A percentile compares a stretch with the other conserved stretches of the same genome.
phyloP scores from a whole-genome alignment of 1,140 invertebrate genomes.

The Aphelenchoides besseyi region DNA sequence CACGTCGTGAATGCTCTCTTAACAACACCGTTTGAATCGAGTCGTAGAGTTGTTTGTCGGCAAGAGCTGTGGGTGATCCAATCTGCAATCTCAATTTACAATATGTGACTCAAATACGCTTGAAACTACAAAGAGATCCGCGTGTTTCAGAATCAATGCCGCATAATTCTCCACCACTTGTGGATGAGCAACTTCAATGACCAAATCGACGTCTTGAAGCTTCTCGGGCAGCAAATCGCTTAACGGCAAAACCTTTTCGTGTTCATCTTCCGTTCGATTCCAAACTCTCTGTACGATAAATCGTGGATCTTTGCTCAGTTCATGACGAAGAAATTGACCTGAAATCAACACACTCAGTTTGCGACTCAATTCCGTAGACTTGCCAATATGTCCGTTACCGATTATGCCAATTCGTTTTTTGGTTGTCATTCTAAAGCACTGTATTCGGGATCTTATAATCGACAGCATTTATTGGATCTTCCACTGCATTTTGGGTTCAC shows the following conservation, averaged over 20 bases:
- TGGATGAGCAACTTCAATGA: constrained; percentile 70
- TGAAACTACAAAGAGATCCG: constrained; percentile 65
- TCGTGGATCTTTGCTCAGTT: constrained; percentile 58
- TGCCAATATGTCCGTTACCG: constrained; percentile 67
- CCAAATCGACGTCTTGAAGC: constrained; percentile 66
- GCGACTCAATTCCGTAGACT: neutral
- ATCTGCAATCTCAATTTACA: constrained; percentile 57
- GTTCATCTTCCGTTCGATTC: constrained; percentile 65
- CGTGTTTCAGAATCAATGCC: constrained; percentile 64
- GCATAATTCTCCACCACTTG: constrained; percentile 66
- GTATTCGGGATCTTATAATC: neutral
- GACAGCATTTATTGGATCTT: constrained; percentile 26
- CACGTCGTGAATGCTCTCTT: constrained; percentile 54
- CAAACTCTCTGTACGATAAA: constrained; percentile 67
- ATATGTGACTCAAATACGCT: constrained; percentile 18
- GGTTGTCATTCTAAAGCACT: constrained; percentile 2
- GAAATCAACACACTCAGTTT: constrained; percentile 16
- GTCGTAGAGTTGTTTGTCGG: constrained; percentile 63
- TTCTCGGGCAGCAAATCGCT: constrained; percentile 62
- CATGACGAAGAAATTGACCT: constrained; percentile 66
- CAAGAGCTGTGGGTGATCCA: constrained; percentile 69
- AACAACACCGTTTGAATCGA: constrained; percentile 52
- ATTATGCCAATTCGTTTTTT: constrained; percentile 64
- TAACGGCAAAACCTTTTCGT: constrained; percentile 54
- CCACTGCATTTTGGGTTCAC: constrained; percentile 14